These are phyloP conservation scores for Netelia inedita DNA, from an alignment of 2,888 invertebrate species.

Conservation along the genomic window DNA sequence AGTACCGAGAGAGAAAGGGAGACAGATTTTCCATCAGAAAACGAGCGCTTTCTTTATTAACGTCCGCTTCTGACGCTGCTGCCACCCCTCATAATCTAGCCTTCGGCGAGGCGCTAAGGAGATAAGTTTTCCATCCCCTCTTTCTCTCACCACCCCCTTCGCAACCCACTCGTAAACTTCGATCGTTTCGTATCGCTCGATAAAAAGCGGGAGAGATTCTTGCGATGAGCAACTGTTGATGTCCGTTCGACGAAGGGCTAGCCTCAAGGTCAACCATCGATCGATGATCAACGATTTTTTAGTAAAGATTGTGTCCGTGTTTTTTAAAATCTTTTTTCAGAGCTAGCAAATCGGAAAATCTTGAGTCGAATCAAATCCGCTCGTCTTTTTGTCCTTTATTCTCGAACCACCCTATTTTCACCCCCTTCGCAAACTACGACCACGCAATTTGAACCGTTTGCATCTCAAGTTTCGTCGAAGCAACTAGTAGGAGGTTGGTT, in stretches of 20 bases:
- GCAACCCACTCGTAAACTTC: slow-evolving; percentile 54
- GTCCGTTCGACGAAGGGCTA: background rate
- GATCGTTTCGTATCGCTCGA: slow-evolving; percentile 56
- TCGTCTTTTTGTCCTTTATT: slow-evolving; percentile 43
- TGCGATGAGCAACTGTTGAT: background rate
- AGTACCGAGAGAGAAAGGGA: background rate
- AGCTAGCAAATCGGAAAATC: background rate
- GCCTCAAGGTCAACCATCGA: background rate
- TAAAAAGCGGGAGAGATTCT: background rate
- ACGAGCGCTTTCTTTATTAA: slow-evolving; percentile 63
- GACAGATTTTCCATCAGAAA: slow-evolving; percentile 54
- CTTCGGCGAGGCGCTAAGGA: slow-evolving; percentile 57
- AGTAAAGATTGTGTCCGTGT: too few species aligned
- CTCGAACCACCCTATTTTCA: slow-evolving; percentile 35
- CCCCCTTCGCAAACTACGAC: slow-evolving; percentile 28
- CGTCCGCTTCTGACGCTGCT: slow-evolving; percentile 30
- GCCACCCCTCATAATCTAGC: slow-evolving; percentile 49
- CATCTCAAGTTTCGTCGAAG: slow-evolving; percentile 69
- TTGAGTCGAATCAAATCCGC: background rate
- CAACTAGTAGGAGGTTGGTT: slow-evolving; percentile 67
- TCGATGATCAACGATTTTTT: too few species aligned
- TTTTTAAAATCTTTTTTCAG: too few species aligned
- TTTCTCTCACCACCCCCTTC: background rate
- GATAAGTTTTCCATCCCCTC: slow-evolving; percentile 57
- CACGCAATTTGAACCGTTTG: slow-evolving; percentile 70